phyloP scores from a whole-genome alignment of 2,113 vertebrate genomes.

The Mustelus asterias region DNA sequence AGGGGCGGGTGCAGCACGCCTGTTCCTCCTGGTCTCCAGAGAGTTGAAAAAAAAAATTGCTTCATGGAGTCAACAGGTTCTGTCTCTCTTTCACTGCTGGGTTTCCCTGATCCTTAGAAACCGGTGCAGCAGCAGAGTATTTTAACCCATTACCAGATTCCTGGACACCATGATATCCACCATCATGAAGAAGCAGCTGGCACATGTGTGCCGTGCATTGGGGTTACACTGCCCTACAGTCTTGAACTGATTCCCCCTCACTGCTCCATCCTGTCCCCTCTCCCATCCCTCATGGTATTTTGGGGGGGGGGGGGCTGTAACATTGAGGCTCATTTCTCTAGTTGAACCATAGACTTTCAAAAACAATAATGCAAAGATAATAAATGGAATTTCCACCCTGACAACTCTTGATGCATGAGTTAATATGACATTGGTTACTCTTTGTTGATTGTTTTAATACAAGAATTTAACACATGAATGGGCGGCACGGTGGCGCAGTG shows the following conservation, averaged over 20 bases:
- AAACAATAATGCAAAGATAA: background rate
- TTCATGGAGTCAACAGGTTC: background rate
- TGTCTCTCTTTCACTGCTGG: background rate
- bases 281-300: background rate
- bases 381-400: background rate
- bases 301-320: too few species aligned
- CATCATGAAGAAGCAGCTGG: background rate
- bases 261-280: background rate
- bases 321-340: too few species aligned
- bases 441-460: background rate
- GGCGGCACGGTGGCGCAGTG: too few species aligned
- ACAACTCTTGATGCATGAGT: background rate
- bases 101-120: background rate
- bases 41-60: background rate
- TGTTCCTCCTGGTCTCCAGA: background rate
- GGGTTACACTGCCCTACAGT: background rate
- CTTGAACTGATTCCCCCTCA: background rate
- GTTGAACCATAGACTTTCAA: too few species aligned
- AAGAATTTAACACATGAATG: too few species aligned
- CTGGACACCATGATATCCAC: background rate
- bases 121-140: background rate
- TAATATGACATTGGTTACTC: too few species aligned
- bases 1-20: too few species aligned
- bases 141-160: background rate
- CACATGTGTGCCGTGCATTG: background rate